These are phyloP conservation scores for Nicator chloris DNA, from an alignment of 2,113 vertebrate genomes.

Conservation along the genomic window DNA sequence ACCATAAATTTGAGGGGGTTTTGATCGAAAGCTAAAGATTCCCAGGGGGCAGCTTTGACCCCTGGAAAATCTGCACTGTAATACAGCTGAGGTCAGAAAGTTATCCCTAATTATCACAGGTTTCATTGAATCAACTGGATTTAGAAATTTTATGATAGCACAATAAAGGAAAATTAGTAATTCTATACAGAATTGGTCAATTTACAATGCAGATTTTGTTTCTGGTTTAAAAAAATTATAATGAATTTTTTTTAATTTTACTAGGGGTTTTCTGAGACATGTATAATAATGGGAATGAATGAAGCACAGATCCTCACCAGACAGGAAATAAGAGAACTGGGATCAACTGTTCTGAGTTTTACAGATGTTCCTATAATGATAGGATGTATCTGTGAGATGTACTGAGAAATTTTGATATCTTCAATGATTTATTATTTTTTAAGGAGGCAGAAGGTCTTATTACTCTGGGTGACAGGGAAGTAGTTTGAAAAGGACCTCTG, in stretches of 20 bases:
- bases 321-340: not conserved
- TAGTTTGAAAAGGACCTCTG: not conserved
- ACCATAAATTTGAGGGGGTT: not conserved
- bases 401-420: not conserved
- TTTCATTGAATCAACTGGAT: not conserved
- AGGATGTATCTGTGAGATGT: not conserved
- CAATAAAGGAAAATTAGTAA: not conserved
- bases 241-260: rapidly evolving
- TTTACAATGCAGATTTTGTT: not conserved
- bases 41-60: not conserved
- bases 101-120: not conserved
- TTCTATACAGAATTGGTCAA: not conserved
- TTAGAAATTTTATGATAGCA: not conserved
- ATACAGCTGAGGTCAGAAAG: not conserved
- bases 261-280: not conserved
- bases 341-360: not conserved
- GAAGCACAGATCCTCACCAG: not conserved
- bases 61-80: not conserved
- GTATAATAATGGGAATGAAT: not conserved
- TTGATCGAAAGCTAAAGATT: not conserved
- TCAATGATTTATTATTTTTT: not conserved
- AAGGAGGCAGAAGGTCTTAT: not conserved
- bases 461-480: not conserved
- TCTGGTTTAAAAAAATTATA: not conserved
- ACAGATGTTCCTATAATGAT: not conserved